phyloP scores from a whole-genome alignment of 2,797 vertebrate species.

The Numenius phaeopus region DNA sequence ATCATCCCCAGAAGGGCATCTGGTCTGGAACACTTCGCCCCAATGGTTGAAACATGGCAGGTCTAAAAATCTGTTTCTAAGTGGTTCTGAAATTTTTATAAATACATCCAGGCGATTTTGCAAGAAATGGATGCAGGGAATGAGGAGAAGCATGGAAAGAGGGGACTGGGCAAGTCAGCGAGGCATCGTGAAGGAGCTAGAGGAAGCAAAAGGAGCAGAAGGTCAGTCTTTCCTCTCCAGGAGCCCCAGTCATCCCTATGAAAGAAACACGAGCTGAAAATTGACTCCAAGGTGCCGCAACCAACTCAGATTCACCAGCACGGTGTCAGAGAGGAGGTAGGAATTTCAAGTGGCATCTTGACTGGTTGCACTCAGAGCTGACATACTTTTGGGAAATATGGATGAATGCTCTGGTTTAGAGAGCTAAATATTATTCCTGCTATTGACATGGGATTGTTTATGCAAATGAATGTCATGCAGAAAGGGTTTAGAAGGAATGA shows the following conservation, averaged over 20 bases:
- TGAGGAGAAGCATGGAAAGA: background rate
- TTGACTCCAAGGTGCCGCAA: background rate
- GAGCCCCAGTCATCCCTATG: background rate
- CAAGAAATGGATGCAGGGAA: background rate
- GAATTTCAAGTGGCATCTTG: background rate
- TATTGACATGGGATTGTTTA: background rate
- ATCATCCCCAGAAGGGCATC: background rate
- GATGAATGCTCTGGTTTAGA: background rate
- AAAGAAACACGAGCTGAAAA: background rate
- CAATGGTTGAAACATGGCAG: fast-evolving
- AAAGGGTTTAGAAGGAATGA: background rate
- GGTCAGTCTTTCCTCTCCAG: background rate
- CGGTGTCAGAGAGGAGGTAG: background rate
- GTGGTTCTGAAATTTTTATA: background rate
- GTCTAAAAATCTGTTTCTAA: background rate
- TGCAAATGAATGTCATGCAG: background rate
- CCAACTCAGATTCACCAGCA: background rate
- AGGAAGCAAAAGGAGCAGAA: background rate
- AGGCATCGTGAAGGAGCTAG: background rate
- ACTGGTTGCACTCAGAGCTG: background rate
- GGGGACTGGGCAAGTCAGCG: background rate
- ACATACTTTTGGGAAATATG: background rate
- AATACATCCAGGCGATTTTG: background rate
- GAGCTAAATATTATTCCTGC: background rate
- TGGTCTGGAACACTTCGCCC: background rate